phyloP scores from a whole-genome alignment of 2,113 vertebrate species.

The Heterotilapia buettikoferi region DNA sequence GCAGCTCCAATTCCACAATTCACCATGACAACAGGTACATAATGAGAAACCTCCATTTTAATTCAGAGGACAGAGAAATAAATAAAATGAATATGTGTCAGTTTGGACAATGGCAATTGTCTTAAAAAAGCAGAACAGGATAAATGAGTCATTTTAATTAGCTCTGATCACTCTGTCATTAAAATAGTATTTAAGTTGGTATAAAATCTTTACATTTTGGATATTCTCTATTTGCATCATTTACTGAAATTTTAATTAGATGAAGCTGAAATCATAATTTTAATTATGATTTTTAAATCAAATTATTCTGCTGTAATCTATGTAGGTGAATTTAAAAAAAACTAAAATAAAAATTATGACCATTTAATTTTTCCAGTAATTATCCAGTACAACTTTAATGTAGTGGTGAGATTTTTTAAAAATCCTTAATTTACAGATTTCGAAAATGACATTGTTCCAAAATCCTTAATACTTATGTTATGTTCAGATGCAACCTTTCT shows the following conservation, averaged over 20 bases:
- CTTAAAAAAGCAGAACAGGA: no score
- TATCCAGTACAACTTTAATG: neutral
- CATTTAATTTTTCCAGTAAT: neutral
- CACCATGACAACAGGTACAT: neutral
- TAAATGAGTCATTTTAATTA: no score
- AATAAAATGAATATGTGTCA: neutral
- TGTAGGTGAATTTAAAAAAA: neutral
- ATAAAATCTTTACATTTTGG: no score
- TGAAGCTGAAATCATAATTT: neutral
- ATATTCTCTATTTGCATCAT: neutral
- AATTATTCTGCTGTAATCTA: neutral
- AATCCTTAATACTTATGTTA: neutral
- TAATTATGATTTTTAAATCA: neutral
- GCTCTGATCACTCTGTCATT: no score
- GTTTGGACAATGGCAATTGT: neutral
- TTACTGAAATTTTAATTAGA: neutral
- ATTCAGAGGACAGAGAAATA: neutral
- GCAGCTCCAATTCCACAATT: neutral
- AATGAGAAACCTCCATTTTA: neutral
- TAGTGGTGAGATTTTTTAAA: neutral
- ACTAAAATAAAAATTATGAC: fast-evolving
- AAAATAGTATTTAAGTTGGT: no score
- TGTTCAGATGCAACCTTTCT: neutral
- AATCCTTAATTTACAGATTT: neutral
- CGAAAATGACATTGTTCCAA: fast-evolving